phyloP scores from a whole-genome alignment of 2,113 vertebrate genomes.

The Onychostoma macrolepis region DNA sequence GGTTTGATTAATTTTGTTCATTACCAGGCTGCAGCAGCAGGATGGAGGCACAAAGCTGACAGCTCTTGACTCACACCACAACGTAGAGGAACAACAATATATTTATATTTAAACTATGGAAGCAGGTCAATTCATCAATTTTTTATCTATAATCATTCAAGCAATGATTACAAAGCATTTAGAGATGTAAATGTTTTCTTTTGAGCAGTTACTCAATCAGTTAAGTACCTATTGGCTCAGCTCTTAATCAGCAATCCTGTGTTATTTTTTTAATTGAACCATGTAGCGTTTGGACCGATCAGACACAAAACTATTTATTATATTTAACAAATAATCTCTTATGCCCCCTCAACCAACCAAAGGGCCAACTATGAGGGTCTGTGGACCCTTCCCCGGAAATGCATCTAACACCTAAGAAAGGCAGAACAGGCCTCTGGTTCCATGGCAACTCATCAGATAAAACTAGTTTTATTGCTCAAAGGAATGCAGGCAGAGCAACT shows the following conservation, averaged over 20 bases:
- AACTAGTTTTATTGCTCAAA: no score
- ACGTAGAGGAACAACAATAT: not conserved
- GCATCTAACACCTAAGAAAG: no score
- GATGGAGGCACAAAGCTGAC: not conserved
- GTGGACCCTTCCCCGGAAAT: no score
- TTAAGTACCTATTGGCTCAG: not conserved
- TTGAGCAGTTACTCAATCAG: not conserved
- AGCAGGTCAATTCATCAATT: not conserved
- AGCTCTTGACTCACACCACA: not conserved
- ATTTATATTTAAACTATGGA: not conserved
- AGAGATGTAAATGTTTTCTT: not conserved
- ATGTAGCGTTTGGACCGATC: no score
- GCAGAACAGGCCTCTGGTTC: no score
- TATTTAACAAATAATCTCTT: no score
- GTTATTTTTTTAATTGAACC: not conserved
- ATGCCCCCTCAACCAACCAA: no score
- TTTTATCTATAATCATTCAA: not conserved
- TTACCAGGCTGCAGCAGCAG: not conserved
- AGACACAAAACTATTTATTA: no score
- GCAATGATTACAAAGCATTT: not conserved
- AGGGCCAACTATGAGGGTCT: no score
- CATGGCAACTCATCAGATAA: no score
- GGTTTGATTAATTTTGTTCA: constrained; percentile 9
- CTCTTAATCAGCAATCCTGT: not conserved
- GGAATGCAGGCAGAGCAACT: no score